Evolutionary conservation across 2,888 invertebrate genomes (phyloP).

Genomic region (Mesorhabditis spiculigera): DNA sequence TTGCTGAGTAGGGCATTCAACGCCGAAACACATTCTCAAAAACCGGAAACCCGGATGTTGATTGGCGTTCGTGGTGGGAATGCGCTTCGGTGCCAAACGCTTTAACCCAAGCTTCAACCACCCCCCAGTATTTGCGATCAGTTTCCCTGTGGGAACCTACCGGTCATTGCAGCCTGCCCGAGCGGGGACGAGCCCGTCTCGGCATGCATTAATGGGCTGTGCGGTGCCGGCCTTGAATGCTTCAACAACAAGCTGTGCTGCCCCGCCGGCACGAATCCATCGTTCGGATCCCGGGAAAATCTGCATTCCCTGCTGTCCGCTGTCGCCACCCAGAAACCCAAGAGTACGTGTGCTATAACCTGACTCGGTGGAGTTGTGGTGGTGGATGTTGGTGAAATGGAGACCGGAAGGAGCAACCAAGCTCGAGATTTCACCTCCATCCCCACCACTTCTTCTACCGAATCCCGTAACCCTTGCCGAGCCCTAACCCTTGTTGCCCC

Average conservation of each 20-base stretch:
- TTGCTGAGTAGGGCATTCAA: too few species aligned
- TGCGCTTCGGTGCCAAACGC: too few species aligned
- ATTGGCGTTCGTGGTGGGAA: too few species aligned
- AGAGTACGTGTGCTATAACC: constrained; percentile 7
- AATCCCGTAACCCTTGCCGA: neutral
- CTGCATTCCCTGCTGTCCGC: neutral
- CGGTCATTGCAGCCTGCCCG: neutral
- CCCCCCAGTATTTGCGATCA: too few species aligned
- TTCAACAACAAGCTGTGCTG: constrained; percentile 38
- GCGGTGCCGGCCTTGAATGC: constrained; percentile 46
- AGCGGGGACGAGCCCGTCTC: constrained; percentile 3
- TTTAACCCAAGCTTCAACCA: too few species aligned
- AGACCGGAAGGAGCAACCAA: too few species aligned
- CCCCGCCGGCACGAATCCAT: constrained; percentile 4
- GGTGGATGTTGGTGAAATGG: neutral
- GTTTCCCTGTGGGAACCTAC: too few species aligned
- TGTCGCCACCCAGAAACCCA: neutral
- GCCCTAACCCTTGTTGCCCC: neutral
- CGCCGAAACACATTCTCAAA: too few species aligned
- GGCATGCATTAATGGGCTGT: constrained; percentile 53
- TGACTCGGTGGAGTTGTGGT: constrained; percentile 4
- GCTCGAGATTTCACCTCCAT: too few species aligned
- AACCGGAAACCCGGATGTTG: too few species aligned
- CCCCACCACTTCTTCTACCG: too few species aligned
- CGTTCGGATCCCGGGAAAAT: neutral